Evolutionary conservation across 2,888 invertebrate species (phyloP), one percentile per base, ranked within the genome.

Genomic region (Lithophane ornitopus): DNA sequence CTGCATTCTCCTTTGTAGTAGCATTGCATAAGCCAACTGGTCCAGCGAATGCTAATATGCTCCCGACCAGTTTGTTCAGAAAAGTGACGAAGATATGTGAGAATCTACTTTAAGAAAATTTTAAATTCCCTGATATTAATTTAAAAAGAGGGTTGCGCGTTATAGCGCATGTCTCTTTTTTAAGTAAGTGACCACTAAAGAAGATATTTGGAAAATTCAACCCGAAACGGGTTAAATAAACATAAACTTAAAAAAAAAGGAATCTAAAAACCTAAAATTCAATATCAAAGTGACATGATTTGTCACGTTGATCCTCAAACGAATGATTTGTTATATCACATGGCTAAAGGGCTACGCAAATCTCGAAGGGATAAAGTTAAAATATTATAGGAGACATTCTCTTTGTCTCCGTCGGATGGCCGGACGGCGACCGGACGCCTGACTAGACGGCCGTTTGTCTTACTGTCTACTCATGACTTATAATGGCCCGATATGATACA

Each of bases 321-420:
- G 63, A 74, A 70, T 26, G 44, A 66, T 66, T 58, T 46, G 39
- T 70, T 70, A 49, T 41, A 59, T 68, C 58, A 28, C 62, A 39
- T 52, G 39, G 59, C 67, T n/a, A 59, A 66, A 66, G 49, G 59
- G 34, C 26, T 62, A 76, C 69, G 76, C 79, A 83, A 86, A 87
- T 87, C 80, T 86, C 73, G n/a, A 76, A 78, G 66, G 81, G 70
- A 83, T 74, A 81, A 87, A 87, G 86, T 84, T 87, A 85, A 86
- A 90, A 86, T 87, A 86, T 85, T 79, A 76, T 72, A 46, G 14
- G 67, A 59, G 70, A 83, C 71, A 83, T 84, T 84, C 87, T 82
- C 87, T 90, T 89, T 90, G 86, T 89, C 85, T 85, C 68, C 63
- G 85, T 86, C 86, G 66, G 63, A 74, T 58, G 41, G 54, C 74